Evolutionary conservation across 2,797 vertebrate genomes (phyloP), one percentile per base, ranked within the genome.

Genomic region (Naso thynnoides): DNA sequence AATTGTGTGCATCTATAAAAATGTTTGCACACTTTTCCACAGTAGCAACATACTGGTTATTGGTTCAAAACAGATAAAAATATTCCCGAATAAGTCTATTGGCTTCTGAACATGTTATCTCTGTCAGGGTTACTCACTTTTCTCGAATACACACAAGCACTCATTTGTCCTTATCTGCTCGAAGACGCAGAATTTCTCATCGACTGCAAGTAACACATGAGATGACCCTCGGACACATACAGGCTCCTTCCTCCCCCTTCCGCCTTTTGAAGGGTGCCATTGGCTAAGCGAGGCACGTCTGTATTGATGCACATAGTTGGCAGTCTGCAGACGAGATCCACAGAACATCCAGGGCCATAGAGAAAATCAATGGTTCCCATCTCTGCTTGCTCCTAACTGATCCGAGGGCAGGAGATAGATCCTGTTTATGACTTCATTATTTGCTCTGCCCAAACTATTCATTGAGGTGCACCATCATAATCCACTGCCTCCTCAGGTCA

Each of bases 301-400:
- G 85, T 91, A 94, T 93, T 85, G 92, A 93, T 83, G 86, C 71
- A 70, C 84, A 62, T 83, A 87, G 90, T 92, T 92, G 88, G 90
- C 89, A 93, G 91, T 91, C 89, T 86, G 79, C 81, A 86, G 89
- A 87, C 82, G 53, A 81, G 84, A 89, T 86, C 85, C 86, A 72
- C 83, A 70, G 70, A 88, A 88, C 81, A 83, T 88, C 86, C 84
- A 86, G 89, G 87, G 86, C 87, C 80, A 50, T 47, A 83, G 55
- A 85, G 80, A 88, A 93, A 93, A 93, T 94, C 93, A 78, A 94
- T 94, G 91, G 73, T 82, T 89, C 86, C 87, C 85, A 89, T 84
- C 79, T 80, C 63, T 73, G 75, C 73, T 42, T 68, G 78, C 84
- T 79, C 53, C 71, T 47, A 70, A 78, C 83, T 68, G 78, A 87